Base-by-base conservation (phyloP, 2,888 invertebrate species). In the Ephialtes manifestator region DNA sequence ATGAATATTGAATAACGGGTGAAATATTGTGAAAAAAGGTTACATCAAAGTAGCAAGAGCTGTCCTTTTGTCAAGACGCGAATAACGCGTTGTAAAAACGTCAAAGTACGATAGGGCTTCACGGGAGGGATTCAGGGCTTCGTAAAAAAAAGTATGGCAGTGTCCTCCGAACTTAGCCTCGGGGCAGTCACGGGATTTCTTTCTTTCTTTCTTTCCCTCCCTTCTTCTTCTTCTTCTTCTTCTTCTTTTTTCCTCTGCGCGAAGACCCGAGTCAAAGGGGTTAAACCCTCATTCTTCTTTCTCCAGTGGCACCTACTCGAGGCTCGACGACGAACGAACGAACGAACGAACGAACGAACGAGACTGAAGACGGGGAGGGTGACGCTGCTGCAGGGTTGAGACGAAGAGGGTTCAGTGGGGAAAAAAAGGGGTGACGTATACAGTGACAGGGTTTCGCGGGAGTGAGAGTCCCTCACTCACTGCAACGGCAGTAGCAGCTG, bases 251-350 rank as follows among this genome's bases (percentile, higher is more conserved):
- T 77, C 46, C 68, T 28, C 75, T 74, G 60, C 72, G 35, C 55
- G 80, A 86, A 83, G 75, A 74, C 75, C 74, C 75, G 48, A 76
- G 80, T 88, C 87, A 88, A 89, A 88, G 87, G 88, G 88, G 87
- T 90, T 90, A 89, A 89, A 87, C 75, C 87, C 86, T 87, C 82
- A 86, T 88, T 88, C 89, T 87, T 89, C 84, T 88, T 83, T 78
- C 78, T 81, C 79, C 82, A 58, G 83, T 84, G 84, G 85, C 87
- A 88, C 51, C 78, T 87, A 88, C 86, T 84, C 81, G 84, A 71
- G 78, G 79, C 74, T 78, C 83, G 74, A 83, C 74, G 68, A 53
- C 68, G 75, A 86, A 85, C 65, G 81, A 76, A 53, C 68, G 75
- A 86, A 85, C 65, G 81, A 76, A 53, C 68, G 75, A 86, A 85